A percentile compares a stretch with the other conserved stretches of the same genome.
phyloP scores from a whole-genome alignment of 2,888 invertebrate species.

The Nomada flava region DNA sequence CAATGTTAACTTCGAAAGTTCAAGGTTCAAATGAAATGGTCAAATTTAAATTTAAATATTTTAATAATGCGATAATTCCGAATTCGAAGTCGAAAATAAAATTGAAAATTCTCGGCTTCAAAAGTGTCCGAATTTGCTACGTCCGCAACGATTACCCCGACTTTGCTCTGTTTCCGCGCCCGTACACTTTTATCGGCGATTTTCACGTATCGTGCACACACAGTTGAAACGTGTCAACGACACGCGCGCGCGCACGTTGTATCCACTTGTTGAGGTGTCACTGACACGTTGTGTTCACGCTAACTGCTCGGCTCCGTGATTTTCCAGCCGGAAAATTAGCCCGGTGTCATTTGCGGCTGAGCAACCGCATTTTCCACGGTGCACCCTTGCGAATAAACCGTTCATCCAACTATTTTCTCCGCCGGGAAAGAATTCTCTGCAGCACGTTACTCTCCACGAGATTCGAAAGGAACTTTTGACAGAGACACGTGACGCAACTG shows the following conservation, averaged over 20 bases:
- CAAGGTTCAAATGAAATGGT: no score
- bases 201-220: conserved; percentile 14
- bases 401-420: neutral
- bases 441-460: no score
- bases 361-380: conserved; percentile 41
- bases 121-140: neutral
- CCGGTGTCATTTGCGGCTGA: conserved; percentile 72
- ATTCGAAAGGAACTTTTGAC: conserved; percentile 15
- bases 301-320: conserved; percentile 67
- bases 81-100: neutral
- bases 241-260: conserved; percentile 65
- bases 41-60: neutral
- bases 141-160: conserved; percentile 29
- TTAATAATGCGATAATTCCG: no score
- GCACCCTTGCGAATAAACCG: conserved; percentile 16
- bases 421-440: neutral
- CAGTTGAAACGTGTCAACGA: conserved; percentile 63
- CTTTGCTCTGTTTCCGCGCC: conserved; percentile 13
- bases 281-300: conserved; percentile 71
- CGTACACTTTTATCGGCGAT: conserved; percentile 44
- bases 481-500: conserved; percentile 14
- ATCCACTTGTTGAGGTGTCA: conserved; percentile 75
- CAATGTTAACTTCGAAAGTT: no score
- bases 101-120: neutral
- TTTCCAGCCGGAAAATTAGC: conserved; percentile 77